Evolutionary conservation across 2,113 vertebrate genomes (phyloP).

Genomic region (Paramormyrops kingsleyae): DNA sequence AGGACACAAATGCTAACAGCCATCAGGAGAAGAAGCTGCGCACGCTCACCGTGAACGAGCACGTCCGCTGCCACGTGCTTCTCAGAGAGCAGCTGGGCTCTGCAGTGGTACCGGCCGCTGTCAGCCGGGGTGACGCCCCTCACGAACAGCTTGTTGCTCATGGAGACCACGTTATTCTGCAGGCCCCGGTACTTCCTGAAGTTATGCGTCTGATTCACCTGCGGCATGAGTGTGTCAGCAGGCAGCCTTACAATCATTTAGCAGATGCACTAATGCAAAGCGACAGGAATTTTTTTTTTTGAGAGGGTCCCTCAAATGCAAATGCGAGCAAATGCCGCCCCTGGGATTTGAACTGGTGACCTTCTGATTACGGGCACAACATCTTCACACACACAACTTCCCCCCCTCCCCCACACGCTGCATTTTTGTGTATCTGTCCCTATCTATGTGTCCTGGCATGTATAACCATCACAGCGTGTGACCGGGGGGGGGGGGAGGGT

Average conservation of each 20-base stretch:
- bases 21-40: not conserved
- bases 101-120: conserved; percentile 66
- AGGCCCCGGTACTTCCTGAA: fast-evolving
- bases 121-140: conserved; percentile 66
- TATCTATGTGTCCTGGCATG: no score
- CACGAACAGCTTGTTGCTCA: conserved; percentile 50
- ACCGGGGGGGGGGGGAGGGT: no score
- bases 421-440: no score
- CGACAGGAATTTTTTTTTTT: not conserved
- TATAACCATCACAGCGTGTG: no score
- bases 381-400: not conserved
- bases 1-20: not conserved
- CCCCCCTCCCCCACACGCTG: no score
- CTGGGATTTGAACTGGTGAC: not conserved
- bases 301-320: not conserved
- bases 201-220: conserved; percentile 37
- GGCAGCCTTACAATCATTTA: not conserved
- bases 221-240: conserved; percentile 4
- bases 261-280: not conserved
- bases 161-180: fast-evolving
- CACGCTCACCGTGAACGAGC: conserved; percentile 61
- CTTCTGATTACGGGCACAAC: no score
- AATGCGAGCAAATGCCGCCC: not conserved
- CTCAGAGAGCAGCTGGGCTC: conserved; percentile 27
- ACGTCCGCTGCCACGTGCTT: conserved; percentile 45